A percentile compares a stretch with the other conserved stretches of the same genome.
phyloP scores from a whole-genome alignment of 2,797 vertebrate genomes.

The Lateolabrax maculatus region DNA sequence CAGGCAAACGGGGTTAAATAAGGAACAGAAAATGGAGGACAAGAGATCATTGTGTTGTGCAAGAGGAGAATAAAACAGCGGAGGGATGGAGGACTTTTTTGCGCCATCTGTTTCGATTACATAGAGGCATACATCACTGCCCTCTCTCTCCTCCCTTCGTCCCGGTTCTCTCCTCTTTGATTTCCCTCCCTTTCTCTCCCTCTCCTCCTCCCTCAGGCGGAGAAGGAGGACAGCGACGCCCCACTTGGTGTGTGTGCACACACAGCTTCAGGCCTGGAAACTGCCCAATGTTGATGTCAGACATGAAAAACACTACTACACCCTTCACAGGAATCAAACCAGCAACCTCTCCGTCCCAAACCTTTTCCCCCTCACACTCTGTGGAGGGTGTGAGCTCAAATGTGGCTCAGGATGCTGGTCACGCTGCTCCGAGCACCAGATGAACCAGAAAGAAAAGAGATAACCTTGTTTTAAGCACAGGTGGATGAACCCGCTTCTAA shows the following conservation, averaged over 20 bases:
- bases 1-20: background rate
- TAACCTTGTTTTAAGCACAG: conserved; percentile 13
- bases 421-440: conserved; percentile 42
- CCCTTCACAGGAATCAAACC: background rate
- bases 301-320: background rate
- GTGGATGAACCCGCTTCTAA: conserved; percentile 7
- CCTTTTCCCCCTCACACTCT: conserved; percentile 4
- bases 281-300: background rate
- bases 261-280: conserved; percentile 12
- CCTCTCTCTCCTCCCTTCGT: conserved; percentile 15
- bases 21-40: background rate
- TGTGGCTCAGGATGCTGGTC: conserved; percentile 14
- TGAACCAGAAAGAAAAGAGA: conserved; percentile 37
- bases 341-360: conserved; percentile 8
- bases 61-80: background rate
- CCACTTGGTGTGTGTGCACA: conserved; percentile 13
- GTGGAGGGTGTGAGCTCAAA: background rate
- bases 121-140: conserved; percentile 29
- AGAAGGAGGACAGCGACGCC: conserved; percentile 1
- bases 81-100: conserved; percentile 5
- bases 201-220: background rate
- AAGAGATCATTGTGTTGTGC: background rate
- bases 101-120: conserved; percentile 16
- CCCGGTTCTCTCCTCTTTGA: conserved; percentile 2
- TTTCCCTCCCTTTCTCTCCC: conserved; percentile 3